phyloP scores from a whole-genome alignment of 2,797 vertebrate genomes.

The Anableps anableps region DNA sequence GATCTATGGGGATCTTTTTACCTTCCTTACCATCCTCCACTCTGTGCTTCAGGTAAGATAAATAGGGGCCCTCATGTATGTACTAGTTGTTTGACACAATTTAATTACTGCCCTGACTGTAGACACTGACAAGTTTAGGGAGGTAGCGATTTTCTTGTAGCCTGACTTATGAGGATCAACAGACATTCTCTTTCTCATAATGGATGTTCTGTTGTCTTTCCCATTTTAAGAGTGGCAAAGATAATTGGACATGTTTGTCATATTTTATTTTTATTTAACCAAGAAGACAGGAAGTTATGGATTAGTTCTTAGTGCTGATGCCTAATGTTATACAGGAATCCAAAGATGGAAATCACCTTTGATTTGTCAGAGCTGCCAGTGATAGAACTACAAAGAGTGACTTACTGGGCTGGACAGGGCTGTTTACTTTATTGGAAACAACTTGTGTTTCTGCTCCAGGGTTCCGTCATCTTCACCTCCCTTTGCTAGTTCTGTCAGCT shows the following conservation, averaged over 20 bases:
- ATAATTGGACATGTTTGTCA: not conserved
- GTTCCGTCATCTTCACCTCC: not conserved
- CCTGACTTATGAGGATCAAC: not conserved
- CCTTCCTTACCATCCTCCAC: not conserved
- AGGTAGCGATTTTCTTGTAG: not conserved
- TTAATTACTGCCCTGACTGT: not conserved
- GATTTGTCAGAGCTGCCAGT: not conserved
- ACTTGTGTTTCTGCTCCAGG: not conserved
- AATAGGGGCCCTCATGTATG: not conserved
- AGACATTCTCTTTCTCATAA: not conserved
- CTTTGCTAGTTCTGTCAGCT: not conserved
- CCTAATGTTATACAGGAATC: not conserved
- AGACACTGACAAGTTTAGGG: not conserved
- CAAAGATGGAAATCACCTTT: not conserved
- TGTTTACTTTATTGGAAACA: not conserved
- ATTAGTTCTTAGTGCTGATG: not conserved
- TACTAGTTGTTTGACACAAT: not conserved
- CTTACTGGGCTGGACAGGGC: not conserved
- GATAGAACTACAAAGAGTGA: not conserved
- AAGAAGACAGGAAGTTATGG: not conserved
- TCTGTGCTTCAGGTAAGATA: not conserved
- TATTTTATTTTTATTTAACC: not conserved
- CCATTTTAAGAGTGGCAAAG: not conserved
- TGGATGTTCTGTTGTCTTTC: not conserved
- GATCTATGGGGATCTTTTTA: not conserved